Evolutionary conservation across 2,113 vertebrate genomes (phyloP).

Genomic region (Actinemys pallida): DNA sequence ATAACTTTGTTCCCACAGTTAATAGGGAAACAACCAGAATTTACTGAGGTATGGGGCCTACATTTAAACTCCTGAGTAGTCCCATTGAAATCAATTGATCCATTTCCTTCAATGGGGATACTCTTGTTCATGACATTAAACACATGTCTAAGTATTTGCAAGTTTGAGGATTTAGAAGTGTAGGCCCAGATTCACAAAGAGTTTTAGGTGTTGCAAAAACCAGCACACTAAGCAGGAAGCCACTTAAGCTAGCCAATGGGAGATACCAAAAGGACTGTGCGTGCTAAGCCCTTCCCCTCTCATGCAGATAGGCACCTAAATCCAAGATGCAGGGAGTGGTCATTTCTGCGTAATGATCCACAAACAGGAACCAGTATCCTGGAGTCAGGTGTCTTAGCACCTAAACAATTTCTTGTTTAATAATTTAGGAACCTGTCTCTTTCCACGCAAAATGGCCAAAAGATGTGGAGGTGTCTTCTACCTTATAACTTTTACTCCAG

Average conservation of each 20-base stretch:
- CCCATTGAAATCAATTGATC: not conserved
- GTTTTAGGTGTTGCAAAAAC: not conserved
- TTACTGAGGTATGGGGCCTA: not conserved
- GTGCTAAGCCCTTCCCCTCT: not conserved
- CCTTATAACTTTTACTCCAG: not conserved
- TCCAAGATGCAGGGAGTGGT: not conserved
- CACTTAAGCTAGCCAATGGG: not conserved
- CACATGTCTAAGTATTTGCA: fast-evolving
- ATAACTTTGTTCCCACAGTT: not conserved
- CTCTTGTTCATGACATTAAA: not conserved
- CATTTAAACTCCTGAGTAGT: not conserved
- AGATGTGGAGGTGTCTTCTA: not conserved
- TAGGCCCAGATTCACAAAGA: not conserved
- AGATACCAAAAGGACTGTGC: not conserved
- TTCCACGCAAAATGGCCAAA: not conserved
- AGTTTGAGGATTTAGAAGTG: not conserved
- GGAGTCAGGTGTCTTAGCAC: not conserved
- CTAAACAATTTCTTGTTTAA: too few relatives aligned
- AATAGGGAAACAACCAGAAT: not conserved
- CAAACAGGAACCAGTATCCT: not conserved
- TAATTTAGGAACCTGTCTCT: not conserved
- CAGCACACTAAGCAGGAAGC: not conserved
- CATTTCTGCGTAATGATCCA: not conserved
- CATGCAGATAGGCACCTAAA: not conserved
- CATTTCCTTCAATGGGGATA: not conserved